These are phyloP conservation scores for Cotesia typhae DNA, from an alignment of 1,140 invertebrate genomes.

Conservation along the genomic window DNA sequence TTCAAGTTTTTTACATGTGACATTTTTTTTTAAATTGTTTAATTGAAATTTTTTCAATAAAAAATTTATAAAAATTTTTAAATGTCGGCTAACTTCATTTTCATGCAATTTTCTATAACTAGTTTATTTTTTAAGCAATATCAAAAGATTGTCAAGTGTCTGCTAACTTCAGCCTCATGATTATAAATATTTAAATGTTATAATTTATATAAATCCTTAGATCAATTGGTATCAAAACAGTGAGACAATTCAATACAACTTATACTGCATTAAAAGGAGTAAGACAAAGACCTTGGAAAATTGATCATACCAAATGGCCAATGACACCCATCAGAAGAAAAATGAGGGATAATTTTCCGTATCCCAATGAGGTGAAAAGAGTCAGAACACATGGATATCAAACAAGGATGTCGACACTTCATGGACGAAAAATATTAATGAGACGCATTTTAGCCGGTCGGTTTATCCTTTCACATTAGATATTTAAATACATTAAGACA, in stretches of 20 bases:
- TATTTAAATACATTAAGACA: constrained; percentile 25
- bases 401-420: constrained; percentile 73
- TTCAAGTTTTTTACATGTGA: no score
- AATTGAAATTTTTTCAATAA: no score
- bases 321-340: constrained; percentile 59
- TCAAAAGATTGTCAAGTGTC: no score
- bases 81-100: no score
- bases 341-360: constrained; percentile 75
- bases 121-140: no score
- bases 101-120: no score
- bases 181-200: no score
- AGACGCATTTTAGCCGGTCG: constrained; percentile 78
- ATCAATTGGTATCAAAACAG: no score
- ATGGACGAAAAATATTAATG: constrained; percentile 76
- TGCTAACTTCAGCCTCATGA: no score
- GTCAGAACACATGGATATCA: constrained; percentile 76
- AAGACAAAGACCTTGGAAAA: neutral
- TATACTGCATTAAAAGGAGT: constrained; percentile 13
- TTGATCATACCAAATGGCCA: constrained; percentile 23
- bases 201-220: no score
- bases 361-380: constrained; percentile 75
- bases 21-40: no score
- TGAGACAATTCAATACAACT: constrained; percentile 26
- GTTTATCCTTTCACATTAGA: constrained; percentile 74
- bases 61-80: no score